Conservation (phyloP, 2,113 vertebrate genomes). For the Accipiter cooperii region DNA sequence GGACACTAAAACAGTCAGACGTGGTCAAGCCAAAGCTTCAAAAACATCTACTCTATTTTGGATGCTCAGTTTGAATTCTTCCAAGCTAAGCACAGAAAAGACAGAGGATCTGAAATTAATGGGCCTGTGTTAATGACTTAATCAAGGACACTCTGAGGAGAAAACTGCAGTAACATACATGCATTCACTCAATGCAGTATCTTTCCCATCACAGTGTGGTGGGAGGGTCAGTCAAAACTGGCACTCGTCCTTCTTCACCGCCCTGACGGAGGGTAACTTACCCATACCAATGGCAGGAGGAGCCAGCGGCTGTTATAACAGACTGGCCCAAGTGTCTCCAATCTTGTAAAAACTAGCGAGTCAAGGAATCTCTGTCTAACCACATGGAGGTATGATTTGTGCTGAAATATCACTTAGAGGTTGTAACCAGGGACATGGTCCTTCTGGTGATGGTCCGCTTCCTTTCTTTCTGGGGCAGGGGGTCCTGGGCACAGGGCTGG, state of each 20-base stretch:
- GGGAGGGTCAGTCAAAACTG: background rate
- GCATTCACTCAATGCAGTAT: background rate
- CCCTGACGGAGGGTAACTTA: background rate
- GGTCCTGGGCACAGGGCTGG: background rate
- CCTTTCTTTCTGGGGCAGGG: background rate
- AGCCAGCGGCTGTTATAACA: background rate
- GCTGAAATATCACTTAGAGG: background rate
- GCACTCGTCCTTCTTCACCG: background rate
- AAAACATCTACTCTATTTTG: background rate
- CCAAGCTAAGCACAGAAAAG: background rate
- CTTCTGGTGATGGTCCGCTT: background rate
- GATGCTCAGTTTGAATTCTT: background rate
- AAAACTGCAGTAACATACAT: background rate
- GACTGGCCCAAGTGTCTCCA: background rate
- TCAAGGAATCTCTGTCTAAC: background rate
- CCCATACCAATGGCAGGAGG: background rate
- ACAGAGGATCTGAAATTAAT: background rate
- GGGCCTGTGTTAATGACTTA: background rate
- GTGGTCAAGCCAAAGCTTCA: background rate
- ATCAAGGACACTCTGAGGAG: background rate
- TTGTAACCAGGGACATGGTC: background rate
- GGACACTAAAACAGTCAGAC: background rate
- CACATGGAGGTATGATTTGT: background rate
- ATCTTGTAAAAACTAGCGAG: background rate
- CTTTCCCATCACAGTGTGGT: background rate